These are phyloP conservation scores for Pseudachorutes palmiensis DNA, from an alignment of 1,140 invertebrate species.

Conservation along the genomic window DNA sequence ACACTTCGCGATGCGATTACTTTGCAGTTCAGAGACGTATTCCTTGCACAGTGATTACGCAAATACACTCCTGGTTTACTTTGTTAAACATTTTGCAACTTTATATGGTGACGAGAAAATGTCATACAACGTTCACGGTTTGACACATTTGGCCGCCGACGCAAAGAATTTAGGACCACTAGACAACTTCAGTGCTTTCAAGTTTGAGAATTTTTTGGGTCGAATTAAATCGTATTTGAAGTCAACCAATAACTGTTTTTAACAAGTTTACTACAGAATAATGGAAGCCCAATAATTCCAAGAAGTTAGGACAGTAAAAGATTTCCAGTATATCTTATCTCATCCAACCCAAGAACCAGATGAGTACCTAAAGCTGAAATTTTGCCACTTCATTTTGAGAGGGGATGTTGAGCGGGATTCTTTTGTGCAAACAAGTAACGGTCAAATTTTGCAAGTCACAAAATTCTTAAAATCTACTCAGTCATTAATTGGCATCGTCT, in stretches of 20 bases:
- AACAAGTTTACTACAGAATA: slow-evolving; percentile 40
- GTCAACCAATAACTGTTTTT: slow-evolving; percentile 8
- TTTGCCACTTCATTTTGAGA: too few species aligned
- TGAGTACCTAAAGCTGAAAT: too few species aligned
- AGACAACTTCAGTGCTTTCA: slow-evolving; percentile 41
- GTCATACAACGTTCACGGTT: slow-evolving; percentile 44
- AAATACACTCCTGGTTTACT: slow-evolving; percentile 38
- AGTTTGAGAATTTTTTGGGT: slow-evolving; percentile 24
- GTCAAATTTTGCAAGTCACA: too few species aligned
- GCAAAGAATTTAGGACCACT: slow-evolving; percentile 34
- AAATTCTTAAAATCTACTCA: too few species aligned
- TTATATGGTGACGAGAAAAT: slow-evolving; percentile 40
- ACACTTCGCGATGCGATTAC: slow-evolving; percentile 32
- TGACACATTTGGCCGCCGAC: slow-evolving; percentile 43
- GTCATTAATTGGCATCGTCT: too few species aligned
- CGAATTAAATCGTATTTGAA: slow-evolving; percentile 13
- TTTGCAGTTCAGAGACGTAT: neutral
- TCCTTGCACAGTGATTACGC: slow-evolving; percentile 35
- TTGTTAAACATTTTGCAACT: slow-evolving; percentile 39
- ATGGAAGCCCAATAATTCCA: too few species aligned
- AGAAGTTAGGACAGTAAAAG: too few species aligned
- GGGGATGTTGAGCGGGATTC: too few species aligned
- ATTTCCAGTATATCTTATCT: too few species aligned
- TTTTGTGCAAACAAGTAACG: too few species aligned
- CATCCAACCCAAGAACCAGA: too few species aligned